Percentiles rank a stretch among this genome's conserved stretches.
Conservation (phyloP, 2,113 vertebrate species). For the Sciurus niger region DNA sequence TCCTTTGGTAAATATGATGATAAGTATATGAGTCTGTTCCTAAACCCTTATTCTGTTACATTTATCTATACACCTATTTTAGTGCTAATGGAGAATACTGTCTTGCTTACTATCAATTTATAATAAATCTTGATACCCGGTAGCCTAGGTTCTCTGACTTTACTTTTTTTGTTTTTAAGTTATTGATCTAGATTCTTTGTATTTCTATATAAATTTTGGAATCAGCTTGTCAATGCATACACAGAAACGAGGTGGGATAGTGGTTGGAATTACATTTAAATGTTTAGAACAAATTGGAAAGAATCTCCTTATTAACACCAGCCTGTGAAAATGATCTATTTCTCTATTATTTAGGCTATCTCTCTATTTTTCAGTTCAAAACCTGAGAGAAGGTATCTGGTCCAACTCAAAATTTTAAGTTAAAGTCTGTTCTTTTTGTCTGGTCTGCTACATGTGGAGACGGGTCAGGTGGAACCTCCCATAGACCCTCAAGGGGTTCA, state of each 20-base stretch:
- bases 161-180: background rate
- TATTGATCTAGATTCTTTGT: background rate
- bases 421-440: background rate
- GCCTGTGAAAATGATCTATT: background rate
- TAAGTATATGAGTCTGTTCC: background rate
- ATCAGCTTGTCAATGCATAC: background rate
- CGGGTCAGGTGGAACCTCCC: background rate
- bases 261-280: slow-evolving; percentile 12
- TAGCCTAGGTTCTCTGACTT: background rate
- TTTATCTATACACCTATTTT: background rate
- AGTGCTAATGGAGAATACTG: background rate
- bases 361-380: slow-evolving; percentile 21
- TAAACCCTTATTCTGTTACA: background rate
- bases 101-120: background rate
- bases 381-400: background rate
- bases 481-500: rapidly evolving
- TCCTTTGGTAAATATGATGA: background rate
- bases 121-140: background rate
- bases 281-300: background rate
- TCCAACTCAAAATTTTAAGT: background rate
- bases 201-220: background rate
- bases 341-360: background rate
- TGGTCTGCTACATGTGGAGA: background rate
- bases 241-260: background rate
- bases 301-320: background rate